These are phyloP conservation scores for Trisateles emortualis DNA, from an alignment of 2,888 invertebrate species.

Conservation along the genomic window DNA sequence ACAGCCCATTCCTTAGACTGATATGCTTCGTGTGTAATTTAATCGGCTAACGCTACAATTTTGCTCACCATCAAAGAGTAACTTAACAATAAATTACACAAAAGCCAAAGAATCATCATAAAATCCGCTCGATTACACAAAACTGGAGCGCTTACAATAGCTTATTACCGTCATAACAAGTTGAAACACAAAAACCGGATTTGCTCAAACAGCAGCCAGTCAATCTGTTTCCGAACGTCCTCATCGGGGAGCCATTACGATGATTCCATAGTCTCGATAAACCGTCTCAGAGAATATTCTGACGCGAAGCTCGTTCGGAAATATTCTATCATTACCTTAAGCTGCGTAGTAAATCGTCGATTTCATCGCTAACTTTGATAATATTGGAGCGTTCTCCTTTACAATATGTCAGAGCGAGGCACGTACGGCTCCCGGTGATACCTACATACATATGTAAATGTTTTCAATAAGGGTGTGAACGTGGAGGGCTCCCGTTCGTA, in stretches of 20 bases:
- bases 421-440: conserved; percentile 51
- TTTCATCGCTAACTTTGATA: conserved; percentile 66
- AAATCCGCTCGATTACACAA: conserved; percentile 28
- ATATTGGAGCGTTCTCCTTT: conserved; percentile 59
- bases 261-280: conserved; percentile 58
- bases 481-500: conserved; percentile 47
- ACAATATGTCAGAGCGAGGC: conserved; percentile 64
- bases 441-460: conserved; percentile 79
- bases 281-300: conserved; percentile 50
- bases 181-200: conserved; percentile 47
- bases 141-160: conserved; percentile 17
- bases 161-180: conserved; percentile 40
- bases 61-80: background rate
- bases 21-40: too few species aligned
- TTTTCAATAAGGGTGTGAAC: conserved; percentile 74
- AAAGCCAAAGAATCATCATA: conserved; percentile 20
- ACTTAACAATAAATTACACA: background rate
- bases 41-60: too few species aligned
- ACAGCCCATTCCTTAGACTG: too few species aligned
- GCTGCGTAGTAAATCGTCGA: conserved; percentile 66
- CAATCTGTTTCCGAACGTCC: conserved; percentile 40
- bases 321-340: conserved; percentile 74
- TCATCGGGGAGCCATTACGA: conserved; percentile 55
- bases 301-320: conserved; percentile 61
- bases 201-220: conserved; percentile 39